phyloP scores from a whole-genome alignment of 2,888 invertebrate species.

The Sylvicola cinctus region DNA sequence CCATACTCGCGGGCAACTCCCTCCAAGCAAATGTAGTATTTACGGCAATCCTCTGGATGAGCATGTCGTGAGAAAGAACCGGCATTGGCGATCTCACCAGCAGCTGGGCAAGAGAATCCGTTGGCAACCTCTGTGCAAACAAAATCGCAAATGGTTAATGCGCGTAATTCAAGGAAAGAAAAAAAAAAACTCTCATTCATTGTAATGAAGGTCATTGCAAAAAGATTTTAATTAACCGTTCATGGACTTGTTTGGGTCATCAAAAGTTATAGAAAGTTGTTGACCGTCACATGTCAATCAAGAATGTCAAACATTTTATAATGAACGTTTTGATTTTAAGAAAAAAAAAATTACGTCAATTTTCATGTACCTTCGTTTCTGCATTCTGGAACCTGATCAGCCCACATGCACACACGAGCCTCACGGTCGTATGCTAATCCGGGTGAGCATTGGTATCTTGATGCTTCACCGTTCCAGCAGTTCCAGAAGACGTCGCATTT shows the following conservation, averaged over 20 bases:
- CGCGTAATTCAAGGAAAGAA: conserved; percentile 1
- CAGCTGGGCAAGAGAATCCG: conserved; percentile 70
- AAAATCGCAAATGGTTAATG: neutral
- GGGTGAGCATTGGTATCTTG: conserved; percentile 85
- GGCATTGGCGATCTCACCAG: conserved; percentile 59
- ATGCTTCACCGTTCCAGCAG: conserved; percentile 90
- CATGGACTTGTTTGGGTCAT: too few relatives aligned
- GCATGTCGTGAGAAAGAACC: conserved; percentile 89
- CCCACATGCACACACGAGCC: conserved; percentile 90
- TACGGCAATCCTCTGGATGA: conserved; percentile 85
- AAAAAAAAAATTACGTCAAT: too few relatives aligned
- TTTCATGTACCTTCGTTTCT: conserved; percentile 55
- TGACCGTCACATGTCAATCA: too few relatives aligned
- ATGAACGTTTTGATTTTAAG: too few relatives aligned
- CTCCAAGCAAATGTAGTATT: conserved; percentile 87
- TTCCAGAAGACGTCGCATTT: conserved; percentile 93
- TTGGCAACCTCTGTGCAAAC: conserved; percentile 67
- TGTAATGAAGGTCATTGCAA: neutral
- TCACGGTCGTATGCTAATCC: conserved; percentile 87
- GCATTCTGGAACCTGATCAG: conserved; percentile 86
- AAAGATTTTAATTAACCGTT: too few relatives aligned
- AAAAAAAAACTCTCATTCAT: neutral
- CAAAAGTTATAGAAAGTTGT: too few relatives aligned
- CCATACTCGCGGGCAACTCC: conserved; percentile 83
- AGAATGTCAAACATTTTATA: too few relatives aligned